Evolutionary conservation across 1,140 invertebrate genomes (phyloP), one percentile per base, ranked within the genome.

Genomic region (Metaphire vulgaris): DNA sequence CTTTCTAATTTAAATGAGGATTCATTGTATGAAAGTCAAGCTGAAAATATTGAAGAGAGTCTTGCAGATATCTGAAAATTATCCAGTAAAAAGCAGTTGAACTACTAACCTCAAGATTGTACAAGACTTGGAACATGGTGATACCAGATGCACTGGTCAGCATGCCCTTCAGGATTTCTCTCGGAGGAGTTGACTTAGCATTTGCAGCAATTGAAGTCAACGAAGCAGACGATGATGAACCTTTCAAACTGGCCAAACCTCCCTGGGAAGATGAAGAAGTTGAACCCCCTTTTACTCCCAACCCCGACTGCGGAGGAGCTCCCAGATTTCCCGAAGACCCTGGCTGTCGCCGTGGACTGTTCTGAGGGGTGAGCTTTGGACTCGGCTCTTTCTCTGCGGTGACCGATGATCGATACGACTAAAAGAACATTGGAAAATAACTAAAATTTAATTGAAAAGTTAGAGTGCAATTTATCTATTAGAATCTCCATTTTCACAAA

Each of bases 31-130:
- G n/a, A n/a, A n/a, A n/a, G n/a, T n/a, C n/a, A n/a, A n/a, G n/a
- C n/a, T n/a, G n/a, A n/a, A n/a, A n/a, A n/a, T n/a, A n/a, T n/a
- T n/a, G n/a, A n/a, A n/a, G n/a, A n/a, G n/a, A n/a, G n/a, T n/a
- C n/a, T n/a, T n/a, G n/a, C n/a, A n/a, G n/a, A n/a, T n/a, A n/a
- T n/a, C n/a, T n/a, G n/a, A n/a, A n/a, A n/a, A n/a, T n/a, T n/a
- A n/a, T n/a, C n/a, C n/a, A n/a, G n/a, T n/a, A n/a, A n/a, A n/a
- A n/a, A n/a, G n/a, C n/a, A n/a, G n/a, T n/a, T n/a, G n/a, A n/a
- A n/a, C n/a, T 26, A 75, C 81, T 77, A 80, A 88, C 88, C 85
- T 89, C 88, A 33, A 89, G 79, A 80, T 88, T 88, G 78, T 89
- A 89, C 30, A 89, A 80, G 21, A 89, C 82, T 75, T 87, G 84